Evolutionary conservation across 2,888 invertebrate genomes (phyloP).

Genomic region (Creontiades dilutus): DNA sequence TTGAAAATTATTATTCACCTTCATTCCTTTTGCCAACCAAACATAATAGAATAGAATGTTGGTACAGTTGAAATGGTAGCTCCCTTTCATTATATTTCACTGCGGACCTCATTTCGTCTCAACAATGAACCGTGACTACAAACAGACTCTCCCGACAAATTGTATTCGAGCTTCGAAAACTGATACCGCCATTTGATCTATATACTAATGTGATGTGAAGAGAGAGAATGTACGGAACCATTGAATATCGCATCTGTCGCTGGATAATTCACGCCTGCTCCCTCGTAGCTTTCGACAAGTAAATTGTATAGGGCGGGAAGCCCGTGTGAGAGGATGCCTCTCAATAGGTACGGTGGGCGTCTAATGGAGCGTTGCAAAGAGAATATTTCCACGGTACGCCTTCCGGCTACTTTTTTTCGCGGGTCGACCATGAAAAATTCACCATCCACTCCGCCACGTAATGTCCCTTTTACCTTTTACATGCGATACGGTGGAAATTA

Average conservation of each 20-base stretch:
- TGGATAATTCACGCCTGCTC: background rate
- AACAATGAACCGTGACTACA: too few relatives aligned
- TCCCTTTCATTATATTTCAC: too few relatives aligned
- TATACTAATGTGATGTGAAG: background rate
- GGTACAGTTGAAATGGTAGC: too few relatives aligned
- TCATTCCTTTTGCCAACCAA: too few relatives aligned
- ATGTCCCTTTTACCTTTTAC: background rate
- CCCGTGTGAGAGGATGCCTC: background rate
- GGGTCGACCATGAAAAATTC: background rate
- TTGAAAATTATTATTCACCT: too few relatives aligned
- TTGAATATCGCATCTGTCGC: background rate
- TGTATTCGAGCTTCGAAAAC: background rate
- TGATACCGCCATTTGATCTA: background rate
- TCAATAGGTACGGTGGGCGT: constrained; percentile 22
- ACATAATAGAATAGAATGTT: too few relatives aligned
- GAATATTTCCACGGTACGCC: constrained; percentile 3
- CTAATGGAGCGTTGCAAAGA: constrained; percentile 29
- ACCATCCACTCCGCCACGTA: background rate
- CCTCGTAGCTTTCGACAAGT: background rate
- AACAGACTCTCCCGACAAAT: too few relatives aligned
- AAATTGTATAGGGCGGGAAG: background rate
- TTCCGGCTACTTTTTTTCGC: background rate
- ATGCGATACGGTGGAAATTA: background rate
- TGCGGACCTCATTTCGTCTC: too few relatives aligned
- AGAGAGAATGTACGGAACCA: background rate